phyloP scores from a whole-genome alignment of 2,113 vertebrate genomes.

The Gopherus evgoodei region DNA sequence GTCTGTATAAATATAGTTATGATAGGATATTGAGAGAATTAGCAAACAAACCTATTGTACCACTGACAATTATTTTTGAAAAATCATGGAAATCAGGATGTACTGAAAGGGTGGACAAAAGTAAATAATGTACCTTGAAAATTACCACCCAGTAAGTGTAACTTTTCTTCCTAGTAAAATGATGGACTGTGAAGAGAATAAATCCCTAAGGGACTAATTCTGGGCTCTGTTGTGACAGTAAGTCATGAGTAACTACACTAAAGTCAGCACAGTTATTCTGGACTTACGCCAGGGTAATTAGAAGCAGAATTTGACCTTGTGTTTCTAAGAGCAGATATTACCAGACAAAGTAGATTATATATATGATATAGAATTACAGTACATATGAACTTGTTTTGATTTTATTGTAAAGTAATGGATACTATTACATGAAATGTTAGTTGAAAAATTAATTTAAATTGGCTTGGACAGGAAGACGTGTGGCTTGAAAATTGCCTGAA shows the following conservation, averaged over 20 bases:
- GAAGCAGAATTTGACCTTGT: not conserved
- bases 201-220: not conserved
- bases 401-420: not conserved
- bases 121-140: not conserved
- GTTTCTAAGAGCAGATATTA: not conserved
- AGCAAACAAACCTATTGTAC: not conserved
- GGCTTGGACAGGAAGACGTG: not conserved
- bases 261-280: not conserved
- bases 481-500: conserved; percentile 15
- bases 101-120: not conserved
- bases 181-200: not conserved
- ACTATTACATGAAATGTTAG: not conserved
- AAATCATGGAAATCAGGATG: not conserved
- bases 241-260: not conserved
- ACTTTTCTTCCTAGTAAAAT: not conserved
- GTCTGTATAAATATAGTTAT: not conserved
- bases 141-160: not conserved
- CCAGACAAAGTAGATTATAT: not conserved
- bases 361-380: not conserved
- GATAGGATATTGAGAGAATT: conserved; percentile 20
- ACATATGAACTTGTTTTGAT: not conserved
- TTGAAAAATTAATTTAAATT: conserved; percentile 45
- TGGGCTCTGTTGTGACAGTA: not conserved
- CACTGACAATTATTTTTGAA: conserved; percentile 19
- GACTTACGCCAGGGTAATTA: not conserved